phyloP scores from a whole-genome alignment of 1,140 invertebrate genomes.

The Caenorhabditis tropicalis region DNA sequence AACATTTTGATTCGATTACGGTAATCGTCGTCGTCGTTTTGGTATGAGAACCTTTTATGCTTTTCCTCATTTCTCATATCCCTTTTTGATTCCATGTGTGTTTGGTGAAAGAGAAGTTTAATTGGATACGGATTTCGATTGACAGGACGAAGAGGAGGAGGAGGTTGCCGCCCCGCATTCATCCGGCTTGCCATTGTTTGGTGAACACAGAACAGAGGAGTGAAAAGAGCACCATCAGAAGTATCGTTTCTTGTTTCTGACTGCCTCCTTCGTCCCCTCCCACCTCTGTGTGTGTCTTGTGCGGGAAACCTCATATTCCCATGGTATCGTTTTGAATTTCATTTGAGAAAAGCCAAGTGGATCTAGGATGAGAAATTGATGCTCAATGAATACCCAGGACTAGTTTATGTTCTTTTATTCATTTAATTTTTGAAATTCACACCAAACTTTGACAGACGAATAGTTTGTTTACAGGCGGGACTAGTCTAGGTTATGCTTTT shows the following conservation, averaged over 20 bases:
- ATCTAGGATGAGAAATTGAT: neutral
- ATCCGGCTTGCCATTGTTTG: constrained; percentile 37
- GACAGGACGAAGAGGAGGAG: neutral
- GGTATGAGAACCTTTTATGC: constrained; percentile 8
- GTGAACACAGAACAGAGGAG: neutral
- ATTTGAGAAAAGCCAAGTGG: constrained; percentile 7
- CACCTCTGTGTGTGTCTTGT: neutral
- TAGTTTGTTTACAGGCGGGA: no score
- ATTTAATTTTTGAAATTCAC: no score
- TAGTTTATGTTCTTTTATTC: no score
- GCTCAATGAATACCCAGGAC: no score
- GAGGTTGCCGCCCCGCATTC: no score
- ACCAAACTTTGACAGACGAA: no score
- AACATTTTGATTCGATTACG: constrained; percentile 41
- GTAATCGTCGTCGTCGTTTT: neutral
- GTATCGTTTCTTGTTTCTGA: constrained; percentile 37
- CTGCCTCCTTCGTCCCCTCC: no score
- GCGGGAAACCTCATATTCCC: constrained; percentile 6
- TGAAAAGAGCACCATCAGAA: neutral
- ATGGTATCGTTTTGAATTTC: constrained; percentile 30
- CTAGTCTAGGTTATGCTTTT: no score
- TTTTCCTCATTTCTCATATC: neutral
- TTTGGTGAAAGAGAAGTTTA: constrained; percentile 14
- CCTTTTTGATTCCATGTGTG: neutral
- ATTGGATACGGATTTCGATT: constrained; percentile 44